Conservation (phyloP, 2,797 vertebrate species). For the Galagoides demidoff region DNA sequence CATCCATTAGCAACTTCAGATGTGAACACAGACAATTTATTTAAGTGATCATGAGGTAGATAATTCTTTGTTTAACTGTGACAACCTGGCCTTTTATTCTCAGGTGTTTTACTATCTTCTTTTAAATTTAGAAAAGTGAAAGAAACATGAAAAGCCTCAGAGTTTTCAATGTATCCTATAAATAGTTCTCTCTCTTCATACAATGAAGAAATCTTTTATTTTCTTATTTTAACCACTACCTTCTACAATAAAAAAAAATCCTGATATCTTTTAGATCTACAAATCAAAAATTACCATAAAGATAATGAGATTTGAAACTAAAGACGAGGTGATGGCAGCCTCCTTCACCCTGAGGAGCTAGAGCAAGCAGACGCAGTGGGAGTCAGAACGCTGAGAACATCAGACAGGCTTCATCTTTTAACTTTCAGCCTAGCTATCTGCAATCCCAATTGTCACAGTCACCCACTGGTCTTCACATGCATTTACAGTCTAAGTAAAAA, state of each 20-base stretch:
- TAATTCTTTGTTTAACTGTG: background rate
- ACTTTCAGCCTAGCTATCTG: background rate
- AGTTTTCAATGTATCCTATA: background rate
- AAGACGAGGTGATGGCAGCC: background rate
- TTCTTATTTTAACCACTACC: background rate
- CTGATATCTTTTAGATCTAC: background rate
- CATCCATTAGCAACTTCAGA: background rate
- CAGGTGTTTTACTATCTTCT: background rate
- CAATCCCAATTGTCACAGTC: background rate
- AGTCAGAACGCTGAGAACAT: background rate
- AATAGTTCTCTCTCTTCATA: background rate
- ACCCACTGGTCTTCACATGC: background rate
- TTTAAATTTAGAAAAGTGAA: background rate
- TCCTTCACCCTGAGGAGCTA: background rate
- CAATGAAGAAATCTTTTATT: background rate
- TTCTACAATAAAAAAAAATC: background rate
- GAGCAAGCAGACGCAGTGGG: background rate
- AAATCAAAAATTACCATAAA: background rate
- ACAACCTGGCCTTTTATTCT: background rate
- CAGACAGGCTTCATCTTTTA: background rate
- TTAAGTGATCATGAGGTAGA: background rate
- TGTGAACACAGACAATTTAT: background rate
- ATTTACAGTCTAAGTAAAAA: background rate
- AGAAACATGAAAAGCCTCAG: slow-evolving; percentile 12
- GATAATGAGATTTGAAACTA: background rate